Evolutionary conservation across 2,797 vertebrate species (phyloP).

Genomic region (Vireo griseus): DNA sequence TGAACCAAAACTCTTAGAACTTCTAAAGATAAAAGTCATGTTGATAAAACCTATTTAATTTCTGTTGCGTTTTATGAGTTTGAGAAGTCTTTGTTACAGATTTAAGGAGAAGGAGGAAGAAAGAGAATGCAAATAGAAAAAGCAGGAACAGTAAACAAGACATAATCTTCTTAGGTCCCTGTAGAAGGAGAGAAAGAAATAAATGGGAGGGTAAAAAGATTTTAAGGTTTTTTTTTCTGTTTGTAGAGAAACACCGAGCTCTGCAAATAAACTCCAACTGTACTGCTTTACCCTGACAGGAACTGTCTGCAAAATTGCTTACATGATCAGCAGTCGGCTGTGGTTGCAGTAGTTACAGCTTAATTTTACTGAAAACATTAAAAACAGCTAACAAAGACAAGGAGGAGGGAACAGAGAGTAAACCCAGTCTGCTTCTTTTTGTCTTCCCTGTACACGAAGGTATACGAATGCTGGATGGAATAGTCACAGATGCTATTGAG

Average conservation of each 20-base stretch:
- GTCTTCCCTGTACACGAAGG: conserved; percentile 64
- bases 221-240: background rate
- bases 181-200: background rate
- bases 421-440: background rate
- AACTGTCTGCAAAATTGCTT: background rate
- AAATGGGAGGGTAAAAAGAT: background rate
- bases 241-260: background rate
- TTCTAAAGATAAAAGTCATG: background rate
- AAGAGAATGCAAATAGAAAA: background rate
- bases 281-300: background rate
- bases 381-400: background rate
- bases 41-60: background rate
- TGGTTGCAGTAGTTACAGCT: background rate
- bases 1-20: background rate
- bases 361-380: background rate
- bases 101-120: background rate
- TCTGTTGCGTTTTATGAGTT: background rate
- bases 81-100: background rate
- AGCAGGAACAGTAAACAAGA: background rate
- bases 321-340: background rate
- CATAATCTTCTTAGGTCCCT: background rate
- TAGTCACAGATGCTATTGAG: conserved; percentile 96
- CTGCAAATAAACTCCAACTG: background rate
- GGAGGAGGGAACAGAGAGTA: background rate
- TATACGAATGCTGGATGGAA: conserved; percentile 96